Evolutionary conservation across 53 echinoderm and acorn worm species (phyloP).

Genomic region (Mesocentrotus franciscanus): DNA sequence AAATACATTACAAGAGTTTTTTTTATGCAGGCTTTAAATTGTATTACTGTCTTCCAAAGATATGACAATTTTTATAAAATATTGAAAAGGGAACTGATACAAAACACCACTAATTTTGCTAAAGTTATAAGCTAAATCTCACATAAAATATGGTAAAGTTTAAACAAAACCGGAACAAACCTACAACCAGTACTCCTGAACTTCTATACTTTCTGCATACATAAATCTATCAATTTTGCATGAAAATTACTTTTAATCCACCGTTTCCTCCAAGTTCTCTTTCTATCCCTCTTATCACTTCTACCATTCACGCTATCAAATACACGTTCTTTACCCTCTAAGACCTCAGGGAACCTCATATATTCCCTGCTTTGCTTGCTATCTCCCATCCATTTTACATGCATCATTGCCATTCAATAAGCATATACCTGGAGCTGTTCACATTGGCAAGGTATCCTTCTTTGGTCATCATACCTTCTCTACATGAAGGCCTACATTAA

Average conservation of each 20-base stretch:
- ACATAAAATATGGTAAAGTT: too few species aligned
- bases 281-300: background rate
- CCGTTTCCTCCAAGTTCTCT: background rate
- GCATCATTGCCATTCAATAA: constrained; percentile 47
- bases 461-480: background rate
- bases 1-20: too few species aligned
- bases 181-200: background rate
- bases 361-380: constrained; percentile 7
- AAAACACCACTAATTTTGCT: too few species aligned
- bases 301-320: background rate
- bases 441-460: background rate
- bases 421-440: constrained; percentile 15
- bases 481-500: background rate
- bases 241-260: constrained; percentile 18
- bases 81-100: background rate
- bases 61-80: background rate
- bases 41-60: background rate
- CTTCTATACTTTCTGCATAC: background rate
- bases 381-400: constrained; percentile 35
- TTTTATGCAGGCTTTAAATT: background rate
- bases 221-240: background rate
- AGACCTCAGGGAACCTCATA: background rate
- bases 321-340: background rate
- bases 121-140: too few species aligned
- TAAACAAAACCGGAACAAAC: too few species aligned